Percentiles rank a stretch among this genome's conserved stretches.
These are phyloP conservation scores for Brachionus sp. DNA, from an alignment of 1,140 invertebrate species.

Conservation along the genomic window DNA sequence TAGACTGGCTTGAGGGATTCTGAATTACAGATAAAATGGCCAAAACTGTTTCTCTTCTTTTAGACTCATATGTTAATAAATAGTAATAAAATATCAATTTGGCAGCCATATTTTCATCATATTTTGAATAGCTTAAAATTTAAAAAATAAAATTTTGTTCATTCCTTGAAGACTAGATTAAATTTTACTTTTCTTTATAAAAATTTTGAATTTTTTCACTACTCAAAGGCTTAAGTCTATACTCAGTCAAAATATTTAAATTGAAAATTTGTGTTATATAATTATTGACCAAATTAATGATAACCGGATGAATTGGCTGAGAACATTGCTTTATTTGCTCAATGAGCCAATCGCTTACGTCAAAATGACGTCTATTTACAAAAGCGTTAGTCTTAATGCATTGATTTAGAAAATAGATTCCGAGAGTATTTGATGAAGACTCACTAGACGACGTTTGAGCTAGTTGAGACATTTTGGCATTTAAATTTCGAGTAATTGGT, in stretches of 20 bases:
- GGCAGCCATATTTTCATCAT: background rate
- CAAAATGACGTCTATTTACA: background rate
- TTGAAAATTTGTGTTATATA: constrained; percentile 30
- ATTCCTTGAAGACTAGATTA: background rate
- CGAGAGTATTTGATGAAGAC: background rate
- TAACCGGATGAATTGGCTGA: constrained; percentile 32
- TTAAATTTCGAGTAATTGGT: constrained; percentile 31
- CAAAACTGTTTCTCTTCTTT: constrained; percentile 28
- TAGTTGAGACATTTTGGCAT: constrained; percentile 37
- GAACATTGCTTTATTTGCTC: constrained; percentile 26
- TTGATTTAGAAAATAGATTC: constrained; percentile 43
- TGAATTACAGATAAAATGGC: constrained; percentile 29
- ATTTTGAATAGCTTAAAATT: background rate
- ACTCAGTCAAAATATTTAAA: constrained; percentile 12
- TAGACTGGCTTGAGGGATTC: background rate
- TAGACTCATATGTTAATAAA: constrained; percentile 32
- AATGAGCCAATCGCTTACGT: constrained; percentile 19
- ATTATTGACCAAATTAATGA: constrained; percentile 34
- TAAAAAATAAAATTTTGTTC: background rate
- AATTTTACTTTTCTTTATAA: constrained; percentile 42
- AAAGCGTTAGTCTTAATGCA: constrained; percentile 31
- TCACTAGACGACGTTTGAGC: constrained; percentile 15
- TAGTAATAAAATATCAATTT: constrained; percentile 38
- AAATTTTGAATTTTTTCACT: background rate
- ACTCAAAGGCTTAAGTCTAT: background rate